A percentile compares a stretch with the other conserved stretches of the same genome.
These are phyloP conservation scores for Tetramorium alpestre DNA, from an alignment of 1,140 invertebrate species.

Conservation along the genomic window DNA sequence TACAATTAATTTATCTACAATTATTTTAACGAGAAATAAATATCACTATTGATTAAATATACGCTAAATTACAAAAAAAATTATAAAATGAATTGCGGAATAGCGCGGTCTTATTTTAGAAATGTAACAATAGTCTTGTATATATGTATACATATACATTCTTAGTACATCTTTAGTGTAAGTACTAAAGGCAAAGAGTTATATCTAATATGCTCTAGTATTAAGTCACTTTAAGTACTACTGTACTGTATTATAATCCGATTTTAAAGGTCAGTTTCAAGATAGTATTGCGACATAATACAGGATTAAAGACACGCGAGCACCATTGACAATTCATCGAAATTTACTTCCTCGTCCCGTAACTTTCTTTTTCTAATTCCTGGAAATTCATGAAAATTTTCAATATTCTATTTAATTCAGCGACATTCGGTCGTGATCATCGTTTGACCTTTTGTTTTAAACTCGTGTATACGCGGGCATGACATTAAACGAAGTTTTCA, in stretches of 20 bases:
- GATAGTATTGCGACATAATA: conserved; percentile 24
- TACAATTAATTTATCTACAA: not conserved
- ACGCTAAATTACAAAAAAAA: not conserved
- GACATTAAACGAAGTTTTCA: conserved; percentile 27
- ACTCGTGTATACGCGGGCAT: not conserved
- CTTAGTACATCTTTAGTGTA: not conserved
- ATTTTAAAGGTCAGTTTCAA: conserved; percentile 12
- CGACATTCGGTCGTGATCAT: not conserved
- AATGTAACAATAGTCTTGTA: not conserved
- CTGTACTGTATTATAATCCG: conserved; percentile 1
- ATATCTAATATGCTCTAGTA: conserved; percentile 4
- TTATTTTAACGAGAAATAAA: not conserved
- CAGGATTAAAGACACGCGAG: conserved; percentile 15
- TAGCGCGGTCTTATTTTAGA: not conserved
- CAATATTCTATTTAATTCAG: conserved; percentile 9
- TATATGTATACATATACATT: not conserved
- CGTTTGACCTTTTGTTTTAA: conserved; percentile 15
- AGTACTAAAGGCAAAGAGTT: conserved; percentile 4
- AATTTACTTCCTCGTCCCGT: not conserved
- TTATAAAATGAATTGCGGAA: not conserved
- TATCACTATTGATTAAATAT: not conserved
- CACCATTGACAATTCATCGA: not conserved
- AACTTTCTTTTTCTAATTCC: conserved; percentile 5
- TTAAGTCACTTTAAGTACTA: conserved; percentile 30
- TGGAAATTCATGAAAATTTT: not conserved